These are phyloP conservation scores for Gracilinanus agilis DNA, from an alignment of 2,113 vertebrate species.

Conservation along the genomic window DNA sequence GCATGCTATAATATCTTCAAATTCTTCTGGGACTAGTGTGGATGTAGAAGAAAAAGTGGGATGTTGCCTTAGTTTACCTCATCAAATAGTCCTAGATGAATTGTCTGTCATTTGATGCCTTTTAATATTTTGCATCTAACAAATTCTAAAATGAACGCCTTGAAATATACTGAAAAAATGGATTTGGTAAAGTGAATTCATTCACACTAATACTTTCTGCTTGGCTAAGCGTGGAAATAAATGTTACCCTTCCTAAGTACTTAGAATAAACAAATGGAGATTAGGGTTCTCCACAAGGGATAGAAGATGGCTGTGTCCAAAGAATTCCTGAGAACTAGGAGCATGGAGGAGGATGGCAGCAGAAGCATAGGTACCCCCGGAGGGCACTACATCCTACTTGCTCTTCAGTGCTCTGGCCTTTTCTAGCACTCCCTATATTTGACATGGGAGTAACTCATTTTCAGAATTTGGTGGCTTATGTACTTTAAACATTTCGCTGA, in stretches of 20 bases:
- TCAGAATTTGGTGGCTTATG: neutral
- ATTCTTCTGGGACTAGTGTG: neutral
- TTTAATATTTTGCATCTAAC: constrained; percentile 46
- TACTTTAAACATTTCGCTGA: neutral
- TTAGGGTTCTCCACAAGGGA: constrained; percentile 28
- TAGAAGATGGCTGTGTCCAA: constrained; percentile 45
- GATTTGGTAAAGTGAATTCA: constrained; percentile 26
- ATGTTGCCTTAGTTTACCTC: neutral
- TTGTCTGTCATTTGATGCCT: neutral
- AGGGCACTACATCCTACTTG: no score
- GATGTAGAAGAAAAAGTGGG: neutral
- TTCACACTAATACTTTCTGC: constrained; percentile 34
- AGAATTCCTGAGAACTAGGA: constrained; percentile 47
- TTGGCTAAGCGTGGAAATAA: constrained; percentile 45
- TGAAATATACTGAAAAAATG: constrained; percentile 33
- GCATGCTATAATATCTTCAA: constrained; percentile 45
- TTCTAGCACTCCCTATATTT: neutral
- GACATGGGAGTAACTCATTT: neutral
- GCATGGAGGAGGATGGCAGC: neutral
- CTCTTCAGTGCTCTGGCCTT: neutral
- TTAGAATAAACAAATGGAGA: constrained; percentile 37
- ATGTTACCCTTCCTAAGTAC: constrained; percentile 42
- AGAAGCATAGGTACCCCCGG: no score
- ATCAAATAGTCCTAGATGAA: constrained; percentile 12
- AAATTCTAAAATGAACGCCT: constrained; percentile 30